Evolutionary conservation across 2,888 invertebrate genomes (phyloP).

Genomic region (Drosophila affinis): DNA sequence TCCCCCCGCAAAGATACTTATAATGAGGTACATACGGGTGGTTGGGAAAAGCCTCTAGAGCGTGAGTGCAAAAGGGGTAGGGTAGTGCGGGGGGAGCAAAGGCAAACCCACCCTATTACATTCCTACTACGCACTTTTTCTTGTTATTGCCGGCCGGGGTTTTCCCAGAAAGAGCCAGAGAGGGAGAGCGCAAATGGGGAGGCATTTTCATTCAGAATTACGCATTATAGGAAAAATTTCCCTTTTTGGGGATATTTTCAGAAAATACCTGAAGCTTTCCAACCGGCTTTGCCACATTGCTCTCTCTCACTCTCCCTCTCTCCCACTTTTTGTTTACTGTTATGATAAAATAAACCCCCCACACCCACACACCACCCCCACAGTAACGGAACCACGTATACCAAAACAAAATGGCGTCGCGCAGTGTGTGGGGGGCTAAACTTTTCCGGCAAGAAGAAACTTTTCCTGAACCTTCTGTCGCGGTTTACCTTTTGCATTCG

Average conservation of each 20-base stretch:
- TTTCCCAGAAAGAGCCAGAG: conserved; percentile 21
- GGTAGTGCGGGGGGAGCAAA: conserved; percentile 26
- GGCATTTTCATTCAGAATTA: conserved; percentile 27
- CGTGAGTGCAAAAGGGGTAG: conserved; percentile 5
- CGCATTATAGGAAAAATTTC: conserved; percentile 57
- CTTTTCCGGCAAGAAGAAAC: conserved; percentile 24
- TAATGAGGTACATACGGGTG: conserved; percentile 32
- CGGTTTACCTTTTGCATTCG: conserved; percentile 74
- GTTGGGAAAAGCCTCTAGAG: conserved; percentile 58
- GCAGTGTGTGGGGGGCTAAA: conserved; percentile 7
- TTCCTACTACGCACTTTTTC: conserved; percentile 66
- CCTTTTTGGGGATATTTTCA: conserved; percentile 40
- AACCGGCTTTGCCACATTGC: conserved; percentile 54
- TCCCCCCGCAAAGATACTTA: conserved; percentile 17
- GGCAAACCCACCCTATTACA: conserved; percentile 45
- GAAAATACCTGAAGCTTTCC: conserved; percentile 42
- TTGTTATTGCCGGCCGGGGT: conserved; percentile 63
- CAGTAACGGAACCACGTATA: conserved; percentile 59
- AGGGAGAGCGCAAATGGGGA: not conserved
- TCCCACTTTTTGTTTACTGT: conserved; percentile 31
- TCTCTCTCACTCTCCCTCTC: conserved; percentile 10
- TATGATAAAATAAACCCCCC: conserved; percentile 31
- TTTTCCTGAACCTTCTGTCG: conserved; percentile 3
- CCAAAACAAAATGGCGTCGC: conserved; percentile 77
- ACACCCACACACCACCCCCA: conserved; percentile 1